Conservation (phyloP, 2,888 invertebrate genomes). For the Agrotis puta region DNA sequence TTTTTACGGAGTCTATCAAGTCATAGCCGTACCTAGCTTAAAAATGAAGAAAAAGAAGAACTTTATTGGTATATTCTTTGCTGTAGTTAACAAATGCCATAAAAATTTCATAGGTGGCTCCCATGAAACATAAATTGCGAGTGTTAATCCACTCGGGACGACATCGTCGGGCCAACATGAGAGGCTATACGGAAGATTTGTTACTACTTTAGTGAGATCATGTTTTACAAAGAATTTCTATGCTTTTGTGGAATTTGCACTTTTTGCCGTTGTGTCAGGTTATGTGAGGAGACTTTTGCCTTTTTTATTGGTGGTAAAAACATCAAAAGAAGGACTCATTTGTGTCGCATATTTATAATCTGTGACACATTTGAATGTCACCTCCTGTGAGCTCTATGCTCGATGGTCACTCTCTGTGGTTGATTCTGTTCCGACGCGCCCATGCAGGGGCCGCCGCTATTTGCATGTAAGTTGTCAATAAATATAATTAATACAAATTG, state of each 20-base stretch:
- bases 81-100: slow-evolving; percentile 77
- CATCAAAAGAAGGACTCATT: no score
- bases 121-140: slow-evolving; percentile 80
- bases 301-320: no score
- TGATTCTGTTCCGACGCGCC: no score
- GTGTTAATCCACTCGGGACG: slow-evolving; percentile 77
- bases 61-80: slow-evolving; percentile 72
- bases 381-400: no score
- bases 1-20: slow-evolving; percentile 49
- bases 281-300: neutral
- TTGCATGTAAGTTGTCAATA: no score
- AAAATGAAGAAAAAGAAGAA: slow-evolving; percentile 65
- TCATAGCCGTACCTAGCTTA: slow-evolving; percentile 16
- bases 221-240: slow-evolving; percentile 31
- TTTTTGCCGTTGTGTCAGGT: neutral
- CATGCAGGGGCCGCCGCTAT: no score
- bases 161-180: slow-evolving; percentile 60
- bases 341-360: no score
- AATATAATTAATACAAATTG: no score
- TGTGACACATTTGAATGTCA: no score
- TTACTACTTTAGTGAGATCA: slow-evolving; percentile 55
- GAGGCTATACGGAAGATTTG: slow-evolving; percentile 54
- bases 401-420: no score
- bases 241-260: neutral
- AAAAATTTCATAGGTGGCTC: slow-evolving; percentile 81